phyloP scores from a whole-genome alignment of 1,140 invertebrate species.

The Listronotus bonariensis region DNA sequence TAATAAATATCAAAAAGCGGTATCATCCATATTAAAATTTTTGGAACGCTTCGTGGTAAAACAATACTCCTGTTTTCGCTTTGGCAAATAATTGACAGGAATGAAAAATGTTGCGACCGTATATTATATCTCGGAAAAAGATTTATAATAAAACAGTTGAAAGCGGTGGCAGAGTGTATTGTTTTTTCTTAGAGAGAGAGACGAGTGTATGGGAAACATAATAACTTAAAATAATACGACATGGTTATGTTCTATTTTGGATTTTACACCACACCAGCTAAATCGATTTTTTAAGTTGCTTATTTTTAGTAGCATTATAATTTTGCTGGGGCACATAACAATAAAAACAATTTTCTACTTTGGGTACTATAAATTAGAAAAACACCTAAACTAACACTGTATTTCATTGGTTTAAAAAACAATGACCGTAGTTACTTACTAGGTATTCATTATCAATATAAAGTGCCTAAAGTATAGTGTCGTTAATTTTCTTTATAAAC shows the following conservation, averaged over 20 bases:
- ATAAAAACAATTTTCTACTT: no score
- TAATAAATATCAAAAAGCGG: conserved; percentile 29
- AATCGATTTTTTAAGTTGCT: no score
- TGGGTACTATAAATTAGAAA: no score
- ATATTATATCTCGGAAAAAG: conserved; percentile 22
- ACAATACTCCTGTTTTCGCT: conserved; percentile 26
- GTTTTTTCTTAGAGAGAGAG: conserved; percentile 2
- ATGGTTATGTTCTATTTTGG: background rate
- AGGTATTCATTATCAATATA: no score
- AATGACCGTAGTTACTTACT: no score
- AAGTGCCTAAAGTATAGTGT: no score
- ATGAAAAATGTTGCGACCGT: conserved; percentile 29
- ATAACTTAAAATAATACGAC: background rate
- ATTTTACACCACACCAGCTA: background rate
- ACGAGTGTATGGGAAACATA: background rate
- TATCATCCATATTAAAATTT: conserved; percentile 31
- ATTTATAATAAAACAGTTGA: conserved; percentile 27
- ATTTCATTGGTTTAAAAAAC: no score
- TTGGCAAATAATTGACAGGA: conserved; percentile 26
- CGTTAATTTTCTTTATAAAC: no score
- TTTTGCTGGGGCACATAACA: no score
- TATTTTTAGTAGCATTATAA: no score
- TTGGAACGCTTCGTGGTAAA: conserved; percentile 14
- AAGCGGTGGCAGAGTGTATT: conserved; percentile 4
- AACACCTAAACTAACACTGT: no score